Base-by-base conservation (phyloP, 2,797 vertebrate species). In the Sylvilagus floridanus region DNA sequence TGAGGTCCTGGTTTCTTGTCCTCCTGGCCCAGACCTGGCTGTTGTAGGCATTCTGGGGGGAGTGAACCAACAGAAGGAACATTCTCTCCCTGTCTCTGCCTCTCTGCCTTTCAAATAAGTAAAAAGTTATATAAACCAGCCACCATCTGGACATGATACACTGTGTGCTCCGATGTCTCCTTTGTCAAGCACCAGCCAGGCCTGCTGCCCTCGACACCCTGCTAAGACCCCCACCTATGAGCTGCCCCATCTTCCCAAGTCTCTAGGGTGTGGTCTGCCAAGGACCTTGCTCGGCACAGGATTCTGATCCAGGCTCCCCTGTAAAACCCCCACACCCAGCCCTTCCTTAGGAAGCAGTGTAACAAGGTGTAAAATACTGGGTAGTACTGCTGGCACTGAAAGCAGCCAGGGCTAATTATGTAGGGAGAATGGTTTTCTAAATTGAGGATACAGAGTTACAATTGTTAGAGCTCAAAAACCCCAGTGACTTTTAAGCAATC, bases 401-500 rank as follows among this genome's bases (percentile, higher is more conserved):
- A 47, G 42, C 82, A 71, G 13, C 19, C n/a, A 83, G 52, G n/a
- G 69, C 83, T 87, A 68, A 78, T 90, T 77, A 68, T 71, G 47
- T 73, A 62, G 69, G 30, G 88, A 89, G 66, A 77, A 95, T 63
- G 72, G 42, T 66, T 47, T 94, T 86, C 76, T 94, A 93, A 76
- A 63, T 66, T 75, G 88, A 91, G 26, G 47, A 63, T 3, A 26
- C 37, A 65, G 84, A 90, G 35, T 71, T 79, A 32, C 2, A 76
- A 62, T 76, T 82, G 73, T 88, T 62, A 52, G 65, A 60, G 54
- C 95, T 76, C 88, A 90, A 87, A 88, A 94, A 89, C 66, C 84
- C 68, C 85, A 79, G 21, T 50, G 28, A 84, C 69, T 90, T 30
- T 32, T 19, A 50, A 60, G 50, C 65, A 52, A 54, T 13, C 6